Conservation (phyloP, 2,113 vertebrate genomes). For the Podarcis cretensis region DNA sequence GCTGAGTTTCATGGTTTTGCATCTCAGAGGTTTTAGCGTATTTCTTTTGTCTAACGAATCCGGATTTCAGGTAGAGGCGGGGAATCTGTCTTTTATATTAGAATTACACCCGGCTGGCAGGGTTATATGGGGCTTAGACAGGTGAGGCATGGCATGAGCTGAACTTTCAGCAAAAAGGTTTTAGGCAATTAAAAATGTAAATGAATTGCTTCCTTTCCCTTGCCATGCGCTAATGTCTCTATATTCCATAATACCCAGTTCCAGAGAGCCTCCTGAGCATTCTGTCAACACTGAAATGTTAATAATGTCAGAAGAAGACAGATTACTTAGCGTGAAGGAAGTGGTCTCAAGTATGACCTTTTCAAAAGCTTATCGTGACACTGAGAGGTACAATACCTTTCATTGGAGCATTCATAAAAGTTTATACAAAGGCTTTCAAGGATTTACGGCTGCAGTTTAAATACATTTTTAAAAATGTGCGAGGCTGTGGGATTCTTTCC, state of each 20-base stretch:
- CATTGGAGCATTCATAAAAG: constrained; percentile 35
- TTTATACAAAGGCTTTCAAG: constrained; percentile 22
- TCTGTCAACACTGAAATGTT: constrained; percentile 43
- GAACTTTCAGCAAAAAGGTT: neutral
- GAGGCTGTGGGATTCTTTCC: neutral
- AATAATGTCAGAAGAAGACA: constrained; percentile 21
- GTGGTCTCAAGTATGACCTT: constrained; percentile 37
- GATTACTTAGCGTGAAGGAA: constrained; percentile 22
- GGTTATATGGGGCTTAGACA: neutral
- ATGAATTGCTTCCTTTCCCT: neutral
- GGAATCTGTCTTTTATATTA: neutral
- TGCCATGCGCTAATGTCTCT: neutral
- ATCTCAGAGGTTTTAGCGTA: neutral
- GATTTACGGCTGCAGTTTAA: neutral
- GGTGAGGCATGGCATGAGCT: neutral
- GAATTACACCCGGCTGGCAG: neutral
- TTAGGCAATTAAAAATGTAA: neutral
- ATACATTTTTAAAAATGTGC: constrained; percentile 12
- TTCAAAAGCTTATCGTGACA: constrained; percentile 37
- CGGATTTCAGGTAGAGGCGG: neutral
- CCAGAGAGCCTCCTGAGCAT: constrained; percentile 22
- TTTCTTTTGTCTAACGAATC: neutral
- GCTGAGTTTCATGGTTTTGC: neutral
- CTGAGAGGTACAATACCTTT: constrained; percentile 33
- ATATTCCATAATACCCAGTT: neutral